Conservation (phyloP, 1,140 invertebrate species). For the Eriosoma lanigerum region DNA sequence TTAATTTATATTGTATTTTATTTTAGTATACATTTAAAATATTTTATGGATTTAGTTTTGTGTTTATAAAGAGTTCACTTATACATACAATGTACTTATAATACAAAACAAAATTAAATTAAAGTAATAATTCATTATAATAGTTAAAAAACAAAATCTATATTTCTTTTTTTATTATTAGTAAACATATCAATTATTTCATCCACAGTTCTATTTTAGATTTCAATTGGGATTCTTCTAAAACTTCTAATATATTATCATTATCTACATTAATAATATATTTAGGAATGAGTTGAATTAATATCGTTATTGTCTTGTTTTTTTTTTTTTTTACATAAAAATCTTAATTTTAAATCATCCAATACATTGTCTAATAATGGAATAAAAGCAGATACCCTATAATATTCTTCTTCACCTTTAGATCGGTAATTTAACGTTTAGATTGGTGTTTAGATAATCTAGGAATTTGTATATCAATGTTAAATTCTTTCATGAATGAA, state of each 20-base stretch:
- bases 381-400: background rate
- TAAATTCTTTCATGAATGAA: background rate
- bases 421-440: background rate
- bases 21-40: too few relatives aligned
- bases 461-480: conserved; percentile 1
- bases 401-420: background rate
- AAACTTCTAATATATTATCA: background rate
- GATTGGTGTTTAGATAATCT: background rate
- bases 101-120: too few relatives aligned
- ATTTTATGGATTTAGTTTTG: too few relatives aligned
- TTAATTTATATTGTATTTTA: too few relatives aligned
- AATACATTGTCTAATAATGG: conserved; percentile 2
- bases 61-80: too few relatives aligned
- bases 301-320: background rate
- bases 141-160: too few relatives aligned
- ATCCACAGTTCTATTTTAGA: background rate
- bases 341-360: background rate
- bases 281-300: conserved; percentile 3
- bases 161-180: background rate
- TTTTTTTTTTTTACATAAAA: conserved; percentile 10
- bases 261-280: background rate
- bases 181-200: conserved; percentile 1
- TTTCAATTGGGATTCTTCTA: background rate
- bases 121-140: too few relatives aligned
- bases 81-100: too few relatives aligned